phyloP scores from a whole-genome alignment of 2,888 invertebrate genomes.

The Netelia melanura region DNA sequence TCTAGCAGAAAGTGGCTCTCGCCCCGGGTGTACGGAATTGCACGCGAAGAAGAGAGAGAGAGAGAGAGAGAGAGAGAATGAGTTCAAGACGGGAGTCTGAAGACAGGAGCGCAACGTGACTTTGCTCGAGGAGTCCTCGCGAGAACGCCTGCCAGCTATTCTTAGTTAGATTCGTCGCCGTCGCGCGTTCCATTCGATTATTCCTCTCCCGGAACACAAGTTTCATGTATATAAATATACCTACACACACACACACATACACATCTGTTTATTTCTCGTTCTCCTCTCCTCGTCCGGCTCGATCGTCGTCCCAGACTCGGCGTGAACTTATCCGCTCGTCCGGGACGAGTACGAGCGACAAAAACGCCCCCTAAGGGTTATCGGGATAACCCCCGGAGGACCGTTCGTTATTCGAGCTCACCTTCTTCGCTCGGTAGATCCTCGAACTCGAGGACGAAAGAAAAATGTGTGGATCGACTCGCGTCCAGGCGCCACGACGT shows the following conservation, averaged over 20 bases:
- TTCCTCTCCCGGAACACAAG: slow-evolving; percentile 32
- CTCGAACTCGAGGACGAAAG: slow-evolving; percentile 1
- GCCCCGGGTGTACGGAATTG: slow-evolving; percentile 31
- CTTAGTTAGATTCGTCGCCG: slow-evolving; percentile 42
- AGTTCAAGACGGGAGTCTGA: slow-evolving; percentile 34
- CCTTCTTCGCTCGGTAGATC: slow-evolving; percentile 28
- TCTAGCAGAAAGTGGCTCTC: slow-evolving; percentile 53
- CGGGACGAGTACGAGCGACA: slow-evolving; percentile 53
- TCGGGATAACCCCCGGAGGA: slow-evolving; percentile 69
- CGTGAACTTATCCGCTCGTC: slow-evolving; percentile 39
- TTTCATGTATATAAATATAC: not conserved
- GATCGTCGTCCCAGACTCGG: slow-evolving; percentile 31
- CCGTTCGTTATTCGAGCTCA: slow-evolving; percentile 52
- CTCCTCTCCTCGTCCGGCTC: slow-evolving; percentile 4
- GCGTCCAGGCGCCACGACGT: slow-evolving; percentile 26
- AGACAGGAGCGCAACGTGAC: slow-evolving; percentile 58
- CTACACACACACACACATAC: slow-evolving; percentile 2
- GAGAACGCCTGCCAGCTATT: not conserved
- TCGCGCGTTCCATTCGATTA: slow-evolving; percentile 52
- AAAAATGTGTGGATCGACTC: slow-evolving; percentile 28
- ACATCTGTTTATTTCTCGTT: slow-evolving; percentile 25
- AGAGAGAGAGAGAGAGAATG: slow-evolving; percentile 21
- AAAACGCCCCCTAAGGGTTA: slow-evolving; percentile 63
- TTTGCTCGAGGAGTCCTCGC: slow-evolving; percentile 14
- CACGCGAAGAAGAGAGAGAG: slow-evolving; percentile 8